Evolutionary conservation across 2,113 vertebrate genomes (phyloP).

Genomic region (Mustela nigripes): DNA sequence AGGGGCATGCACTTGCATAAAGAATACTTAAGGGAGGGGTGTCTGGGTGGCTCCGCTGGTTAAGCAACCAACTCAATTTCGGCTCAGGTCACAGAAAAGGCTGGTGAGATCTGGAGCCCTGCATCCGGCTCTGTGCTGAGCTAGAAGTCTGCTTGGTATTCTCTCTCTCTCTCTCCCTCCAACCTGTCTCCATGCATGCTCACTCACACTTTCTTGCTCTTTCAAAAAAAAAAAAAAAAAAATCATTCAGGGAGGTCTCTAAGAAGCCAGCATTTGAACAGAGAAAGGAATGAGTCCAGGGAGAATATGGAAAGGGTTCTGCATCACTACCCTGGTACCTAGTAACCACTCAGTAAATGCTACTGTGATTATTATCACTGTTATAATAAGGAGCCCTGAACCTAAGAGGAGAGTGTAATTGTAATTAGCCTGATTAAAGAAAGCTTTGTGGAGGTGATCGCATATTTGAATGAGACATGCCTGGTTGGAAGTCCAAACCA

Average conservation of each 20-base stretch:
- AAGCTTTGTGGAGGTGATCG: not conserved
- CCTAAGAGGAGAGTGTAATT: not conserved
- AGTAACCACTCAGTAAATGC: not conserved
- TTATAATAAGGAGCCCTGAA: not conserved
- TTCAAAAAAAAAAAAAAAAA: not conserved
- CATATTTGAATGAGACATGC: not conserved
- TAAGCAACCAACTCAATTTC: not conserved
- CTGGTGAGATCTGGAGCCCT: not conserved
- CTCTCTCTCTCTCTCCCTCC: not conserved
- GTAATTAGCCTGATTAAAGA: not conserved
- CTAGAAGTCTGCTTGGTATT: not conserved
- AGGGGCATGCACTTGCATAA: rapidly evolving
- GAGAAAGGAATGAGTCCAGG: too few species aligned
- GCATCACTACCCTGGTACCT: not conserved
- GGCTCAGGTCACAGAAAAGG: not conserved
- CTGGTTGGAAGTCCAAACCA: rapidly evolving
- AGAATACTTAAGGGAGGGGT: not conserved
- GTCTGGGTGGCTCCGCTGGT: not conserved
- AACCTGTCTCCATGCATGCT: not conserved
- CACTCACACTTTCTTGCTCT: not conserved
- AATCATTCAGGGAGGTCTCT: not conserved
- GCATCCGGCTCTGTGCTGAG: not conserved
- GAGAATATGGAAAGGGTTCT: rapidly evolving
- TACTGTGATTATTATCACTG: rapidly evolving
- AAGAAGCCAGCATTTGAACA: not conserved